Base-by-base conservation (phyloP, 1,140 invertebrate genomes). In the Chelonus insularis region DNA sequence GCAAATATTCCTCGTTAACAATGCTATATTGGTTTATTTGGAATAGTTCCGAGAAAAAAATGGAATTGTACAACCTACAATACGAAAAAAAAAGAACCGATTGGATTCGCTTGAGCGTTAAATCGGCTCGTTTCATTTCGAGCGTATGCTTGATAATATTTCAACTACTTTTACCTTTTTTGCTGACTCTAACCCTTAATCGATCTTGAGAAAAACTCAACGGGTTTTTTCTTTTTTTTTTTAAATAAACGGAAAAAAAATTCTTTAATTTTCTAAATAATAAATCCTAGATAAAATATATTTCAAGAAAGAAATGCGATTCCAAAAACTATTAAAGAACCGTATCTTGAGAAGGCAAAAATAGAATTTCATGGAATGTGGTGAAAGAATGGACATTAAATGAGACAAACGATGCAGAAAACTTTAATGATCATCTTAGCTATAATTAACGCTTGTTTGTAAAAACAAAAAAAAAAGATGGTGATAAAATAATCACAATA, bases 341-440 rank as follows among this genome's bases (percentile, higher is more conserved):
- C 56, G 57, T 47, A 54, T 34, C 57, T 59, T 61, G 51, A 39
- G 56, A 64, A 61, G 52, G 54, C 45, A 62, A 57, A 14, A 29
- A 45, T n/a, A 57, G 2, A 57, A 21, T 32, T 34, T n/a, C n/a
- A 39, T 11, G 6, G 8, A 41, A 25, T 14, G 25, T 18, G 45
- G 11, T 47, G 43, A 20, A 25, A 58, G 32, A 41, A 20, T 23
- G 20, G 21, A 32, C 18, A 1, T 8, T 7, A 57, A 29, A 4
- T 25, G 5, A 16, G 11, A 18, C 4, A 45, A 57, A 57, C 58
- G 60, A 61, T n/a, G 60, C 62, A 69, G 68, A 71, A 71, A 57
- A 71, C 57, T 71, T 71, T 71, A 71, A 71, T 66, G 69, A 69
- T 48, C 54, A 56, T 37, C 57, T 29, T 20, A 29, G 25, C 25